These are phyloP conservation scores for Bagarius yarrelli DNA, from an alignment of 2,113 vertebrate genomes.

Conservation along the genomic window DNA sequence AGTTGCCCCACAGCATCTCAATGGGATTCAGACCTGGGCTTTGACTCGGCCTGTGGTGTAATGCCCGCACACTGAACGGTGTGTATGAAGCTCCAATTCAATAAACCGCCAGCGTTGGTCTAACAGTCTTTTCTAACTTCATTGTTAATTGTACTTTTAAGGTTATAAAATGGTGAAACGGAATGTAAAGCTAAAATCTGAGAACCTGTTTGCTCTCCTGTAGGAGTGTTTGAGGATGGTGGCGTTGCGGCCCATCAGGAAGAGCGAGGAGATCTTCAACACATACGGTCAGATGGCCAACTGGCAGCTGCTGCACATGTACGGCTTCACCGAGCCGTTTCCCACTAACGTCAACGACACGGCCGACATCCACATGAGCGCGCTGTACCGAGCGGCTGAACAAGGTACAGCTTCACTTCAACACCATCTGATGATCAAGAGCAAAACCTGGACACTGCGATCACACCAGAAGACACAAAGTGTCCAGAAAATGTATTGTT, in stretches of 20 bases:
- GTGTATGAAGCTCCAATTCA: no score
- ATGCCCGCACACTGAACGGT: no score
- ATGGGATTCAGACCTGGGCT: no score
- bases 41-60: no score
- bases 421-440: not conserved
- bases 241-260: slow-evolving; percentile 67
- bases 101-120: no score
- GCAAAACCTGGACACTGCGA: no score
- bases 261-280: slow-evolving; percentile 91
- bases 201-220: not conserved
- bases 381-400: slow-evolving; percentile 72
- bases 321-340: slow-evolving; percentile 84
- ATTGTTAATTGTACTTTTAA: no score
- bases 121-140: no score
- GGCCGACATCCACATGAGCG: slow-evolving; percentile 80
- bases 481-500: no score
- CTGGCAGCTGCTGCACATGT: slow-evolving; percentile 97
- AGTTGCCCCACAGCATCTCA: no score
- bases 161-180: no score
- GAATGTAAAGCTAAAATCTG: not conserved
- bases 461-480: no score
- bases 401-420: slow-evolving; percentile 66
- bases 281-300: slow-evolving; percentile 94
- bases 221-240: slow-evolving; percentile 88
- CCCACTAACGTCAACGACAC: slow-evolving; percentile 82